A percentile compares a stretch with the other conserved stretches of the same genome.
Conservation (phyloP, 1,140 invertebrate species). For the Papilio dardanus region DNA sequence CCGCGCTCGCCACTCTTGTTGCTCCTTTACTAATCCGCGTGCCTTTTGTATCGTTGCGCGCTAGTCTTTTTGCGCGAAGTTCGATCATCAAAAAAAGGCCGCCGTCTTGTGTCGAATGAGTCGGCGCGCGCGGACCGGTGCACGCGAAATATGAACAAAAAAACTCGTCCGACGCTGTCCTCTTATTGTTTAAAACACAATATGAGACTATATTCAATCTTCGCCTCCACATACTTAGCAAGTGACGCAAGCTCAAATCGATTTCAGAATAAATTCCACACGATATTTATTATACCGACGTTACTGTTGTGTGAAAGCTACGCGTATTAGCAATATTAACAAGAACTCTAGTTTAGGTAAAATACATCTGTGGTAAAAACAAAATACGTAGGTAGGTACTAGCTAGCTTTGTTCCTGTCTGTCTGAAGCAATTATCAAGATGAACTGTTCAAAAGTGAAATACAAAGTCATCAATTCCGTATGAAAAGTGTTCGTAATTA, state of each 20-base stretch:
- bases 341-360: not conserved
- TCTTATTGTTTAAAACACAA: slow-evolving; percentile 36
- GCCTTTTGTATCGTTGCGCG: slow-evolving; percentile 56
- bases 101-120: slow-evolving; percentile 61
- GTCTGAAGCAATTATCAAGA: not conserved
- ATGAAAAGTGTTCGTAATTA: slow-evolving; percentile 26
- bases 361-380: not conserved
- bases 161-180: slow-evolving; percentile 41
- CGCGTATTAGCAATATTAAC: not conserved
- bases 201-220: slow-evolving; percentile 29
- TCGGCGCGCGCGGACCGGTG: slow-evolving; percentile 45
- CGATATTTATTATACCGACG: not conserved
- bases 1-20: slow-evolving; percentile 55
- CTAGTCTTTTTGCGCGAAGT: slow-evolving; percentile 65
- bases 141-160: slow-evolving; percentile 52
- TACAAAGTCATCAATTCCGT: slow-evolving; percentile 10
- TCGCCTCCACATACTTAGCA: slow-evolving; percentile 29
- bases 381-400: too few relatives aligned
- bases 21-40: slow-evolving; percentile 67
- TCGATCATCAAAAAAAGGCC: slow-evolving; percentile 62
- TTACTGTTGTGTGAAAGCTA: not conserved
- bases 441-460: not conserved
- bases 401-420: not conserved
- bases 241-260: slow-evolving; percentile 21
- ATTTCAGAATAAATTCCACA: not conserved